phyloP scores from a whole-genome alignment of 2,113 vertebrate species.

The Proteles cristata region DNA sequence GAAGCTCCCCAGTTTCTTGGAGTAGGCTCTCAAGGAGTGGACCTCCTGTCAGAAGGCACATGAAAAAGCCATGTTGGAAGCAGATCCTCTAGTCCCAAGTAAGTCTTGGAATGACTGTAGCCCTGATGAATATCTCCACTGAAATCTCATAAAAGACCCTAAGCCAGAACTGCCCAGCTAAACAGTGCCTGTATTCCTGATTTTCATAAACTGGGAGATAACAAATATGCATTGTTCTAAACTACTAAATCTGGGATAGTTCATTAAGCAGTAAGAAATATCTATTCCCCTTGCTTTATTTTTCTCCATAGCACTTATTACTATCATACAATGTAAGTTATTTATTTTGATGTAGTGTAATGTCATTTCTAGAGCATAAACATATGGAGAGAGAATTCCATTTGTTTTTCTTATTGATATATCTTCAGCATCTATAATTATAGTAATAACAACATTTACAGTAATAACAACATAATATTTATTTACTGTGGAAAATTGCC shows the following conservation, averaged over 20 bases:
- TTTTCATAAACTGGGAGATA: background rate
- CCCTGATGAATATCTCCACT: background rate
- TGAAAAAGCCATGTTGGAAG: background rate
- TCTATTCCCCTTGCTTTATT: background rate
- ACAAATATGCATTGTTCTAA: background rate
- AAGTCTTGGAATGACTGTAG: background rate
- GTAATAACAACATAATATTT: background rate
- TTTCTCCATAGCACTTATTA: background rate
- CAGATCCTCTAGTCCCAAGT: background rate
- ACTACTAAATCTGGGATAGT: background rate
- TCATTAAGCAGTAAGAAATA: background rate
- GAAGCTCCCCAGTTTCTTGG: background rate
- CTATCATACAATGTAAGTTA: background rate
- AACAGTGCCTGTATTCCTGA: background rate
- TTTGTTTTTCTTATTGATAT: background rate
- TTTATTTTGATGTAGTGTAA: background rate
- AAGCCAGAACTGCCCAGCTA: background rate
- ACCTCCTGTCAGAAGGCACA: background rate
- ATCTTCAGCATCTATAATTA: constrained; percentile 17
- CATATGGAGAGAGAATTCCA: background rate
- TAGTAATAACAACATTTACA: background rate
- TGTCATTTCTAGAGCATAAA: background rate
- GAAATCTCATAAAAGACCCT: background rate
- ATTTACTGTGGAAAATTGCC: background rate
- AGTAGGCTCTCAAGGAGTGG: background rate